A percentile compares a stretch with the other conserved stretches of the same genome.
Evolutionary conservation across 2,113 vertebrate genomes (phyloP).

Genomic region (Poeciliopsis turrubarensis): DNA sequence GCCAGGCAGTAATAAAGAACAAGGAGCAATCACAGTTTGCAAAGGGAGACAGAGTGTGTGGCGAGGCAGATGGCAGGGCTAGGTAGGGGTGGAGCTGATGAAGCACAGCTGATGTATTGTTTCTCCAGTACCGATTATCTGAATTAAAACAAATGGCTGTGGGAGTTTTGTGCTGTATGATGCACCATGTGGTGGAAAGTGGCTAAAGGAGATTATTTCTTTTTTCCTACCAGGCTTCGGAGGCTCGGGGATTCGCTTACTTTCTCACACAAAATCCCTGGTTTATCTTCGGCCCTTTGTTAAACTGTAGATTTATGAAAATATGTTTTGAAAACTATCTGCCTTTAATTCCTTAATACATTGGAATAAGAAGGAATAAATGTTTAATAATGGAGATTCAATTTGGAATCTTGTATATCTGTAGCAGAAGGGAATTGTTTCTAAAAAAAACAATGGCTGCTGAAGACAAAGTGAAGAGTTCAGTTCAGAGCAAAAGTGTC

Average conservation of each 20-base stretch:
- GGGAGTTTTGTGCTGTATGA: conserved; percentile 15
- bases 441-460: conserved; percentile 13
- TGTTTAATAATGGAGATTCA: conserved; percentile 25
- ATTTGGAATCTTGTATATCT: conserved; percentile 12
- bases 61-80: conserved; percentile 35
- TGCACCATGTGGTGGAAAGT: conserved; percentile 15
- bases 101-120: conserved; percentile 36
- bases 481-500: conserved; percentile 45
- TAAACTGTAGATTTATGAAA: conserved; percentile 18
- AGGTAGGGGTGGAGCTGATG: conserved; percentile 30
- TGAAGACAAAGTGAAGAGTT: conserved; percentile 27
- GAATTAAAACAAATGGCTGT: conserved; percentile 55
- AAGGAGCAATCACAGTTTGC: conserved; percentile 42
- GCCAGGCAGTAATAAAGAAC: conserved; percentile 63
- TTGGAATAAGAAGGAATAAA: conserved; percentile 5
- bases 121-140: conserved; percentile 42
- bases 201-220: conserved; percentile 29
- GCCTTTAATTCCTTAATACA: not conserved
- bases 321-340: not conserved
- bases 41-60: conserved; percentile 31
- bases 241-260: not conserved
- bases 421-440: conserved; percentile 5
- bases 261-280: not conserved
- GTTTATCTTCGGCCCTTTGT: not conserved
- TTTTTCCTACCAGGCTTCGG: conserved; percentile 3